A percentile compares a stretch with the other conserved stretches of the same genome.
Conservation (phyloP, 2,113 vertebrate genomes). For the Physeter macrocephalus region DNA sequence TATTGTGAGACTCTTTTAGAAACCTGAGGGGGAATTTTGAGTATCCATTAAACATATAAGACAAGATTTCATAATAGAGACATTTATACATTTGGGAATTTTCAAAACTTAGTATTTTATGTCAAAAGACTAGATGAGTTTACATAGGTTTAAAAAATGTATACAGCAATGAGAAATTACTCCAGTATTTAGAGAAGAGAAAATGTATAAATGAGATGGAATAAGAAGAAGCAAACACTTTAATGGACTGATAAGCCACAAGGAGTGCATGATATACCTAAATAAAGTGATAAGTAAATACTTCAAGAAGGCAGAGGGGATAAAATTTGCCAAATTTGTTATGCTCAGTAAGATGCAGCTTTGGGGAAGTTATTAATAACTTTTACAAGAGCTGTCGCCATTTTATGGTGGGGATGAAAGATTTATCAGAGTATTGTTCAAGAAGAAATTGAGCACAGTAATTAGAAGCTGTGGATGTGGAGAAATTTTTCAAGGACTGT, state of each 20-base stretch:
- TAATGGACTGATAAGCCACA: background rate
- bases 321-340: background rate
- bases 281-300: background rate
- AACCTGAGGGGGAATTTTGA: background rate
- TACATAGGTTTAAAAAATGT: background rate
- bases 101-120: background rate
- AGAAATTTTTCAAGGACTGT: background rate
- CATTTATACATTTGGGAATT: background rate
- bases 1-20: background rate
- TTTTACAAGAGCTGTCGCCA: no score
- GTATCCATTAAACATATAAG: background rate
- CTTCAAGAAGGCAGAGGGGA: background rate
- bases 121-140: background rate
- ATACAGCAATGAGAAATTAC: background rate
- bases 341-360: background rate
- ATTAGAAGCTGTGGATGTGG: background rate
- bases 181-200: background rate
- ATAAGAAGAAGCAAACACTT: background rate
- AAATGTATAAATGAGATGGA: background rate
- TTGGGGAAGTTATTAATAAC: background rate
- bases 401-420: background rate
- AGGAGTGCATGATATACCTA: background rate
- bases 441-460: background rate
- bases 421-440: background rate
- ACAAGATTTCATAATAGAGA: background rate